Evolutionary conservation across 2,888 invertebrate genomes (phyloP), one percentile per base, ranked within the genome.

Genomic region (Portevinia maculata): DNA sequence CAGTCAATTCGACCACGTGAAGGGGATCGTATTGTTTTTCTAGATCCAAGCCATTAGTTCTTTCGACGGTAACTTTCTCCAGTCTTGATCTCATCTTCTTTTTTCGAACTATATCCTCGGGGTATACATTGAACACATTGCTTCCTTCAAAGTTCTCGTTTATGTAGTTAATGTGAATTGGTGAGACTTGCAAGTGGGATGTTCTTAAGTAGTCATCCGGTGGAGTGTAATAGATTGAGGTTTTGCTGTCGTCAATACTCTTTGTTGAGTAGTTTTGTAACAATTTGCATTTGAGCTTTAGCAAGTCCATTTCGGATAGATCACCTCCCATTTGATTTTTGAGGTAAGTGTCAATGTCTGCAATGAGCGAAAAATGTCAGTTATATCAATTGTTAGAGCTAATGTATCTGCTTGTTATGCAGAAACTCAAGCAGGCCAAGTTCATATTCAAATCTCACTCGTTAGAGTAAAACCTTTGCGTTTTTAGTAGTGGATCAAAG

Each of bases 171-270:
- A 90, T 90, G 89, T 94, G 94, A 84, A 95, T 93, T 78, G 87
- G 88, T 24, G 90, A 87, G 21, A 88, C 88, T 79, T 92, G 92
- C 71, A 92, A 86, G 84, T 88, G 87, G 6, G 89, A 88, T 13
- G 79, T 69, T 44, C 86, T 85, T 59, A 87, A 44, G 67, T 87
- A 87, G 44, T 90, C 90, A 86, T 90, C 90, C 32, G 89, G 89
- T 74, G 96, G 96, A 53, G 96, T 96, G 91, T 96, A 96, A 90
- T 96, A 96, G 60, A 96, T 93, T 57, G 95, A 95, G 86, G 94
- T 91, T 88, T 92, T 93, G 90, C 95, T 95, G 85, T 94, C 93
- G 53, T 86, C 86, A 60, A 84, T 76, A 46, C 86, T 85, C 70
- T 85, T 86, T 0, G 85, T 62, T 3, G 89, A 88, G 83, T 88